phyloP scores from a whole-genome alignment of 2,888 invertebrate genomes.

The Cryptocephalus moraei region DNA sequence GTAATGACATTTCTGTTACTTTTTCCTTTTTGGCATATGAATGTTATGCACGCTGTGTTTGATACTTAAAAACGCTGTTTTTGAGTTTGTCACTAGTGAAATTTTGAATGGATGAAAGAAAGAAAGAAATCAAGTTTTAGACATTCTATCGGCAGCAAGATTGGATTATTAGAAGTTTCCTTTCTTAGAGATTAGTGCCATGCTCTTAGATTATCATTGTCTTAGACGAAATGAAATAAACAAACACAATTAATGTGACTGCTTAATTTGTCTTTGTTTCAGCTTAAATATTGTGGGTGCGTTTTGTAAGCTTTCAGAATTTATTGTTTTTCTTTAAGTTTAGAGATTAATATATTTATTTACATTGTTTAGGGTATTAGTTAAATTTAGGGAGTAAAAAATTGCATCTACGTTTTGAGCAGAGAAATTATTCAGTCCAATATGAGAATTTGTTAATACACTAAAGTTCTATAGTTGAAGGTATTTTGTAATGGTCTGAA shows the following conservation, averaged over 20 bases:
- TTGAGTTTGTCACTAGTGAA: too few relatives aligned
- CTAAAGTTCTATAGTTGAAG: too few relatives aligned
- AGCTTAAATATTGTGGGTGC: conserved; percentile 4
- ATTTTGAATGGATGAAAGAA: too few relatives aligned
- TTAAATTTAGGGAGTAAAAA: conserved; percentile 1
- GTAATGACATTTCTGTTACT: too few relatives aligned
- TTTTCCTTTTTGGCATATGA: too few relatives aligned
- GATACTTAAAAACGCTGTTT: too few relatives aligned
- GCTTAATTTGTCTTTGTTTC: conserved; percentile 2
- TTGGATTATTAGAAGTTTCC: too few relatives aligned
- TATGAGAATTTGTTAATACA: too few relatives aligned
- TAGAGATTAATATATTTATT: conserved; percentile 3
- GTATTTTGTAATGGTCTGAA: too few relatives aligned
- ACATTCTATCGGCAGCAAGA: too few relatives aligned
- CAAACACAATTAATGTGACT: conserved; percentile 1
- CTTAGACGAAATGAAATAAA: conserved; percentile 1
- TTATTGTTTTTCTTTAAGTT: conserved; percentile 1
- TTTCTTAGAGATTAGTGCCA: conserved; percentile 3
- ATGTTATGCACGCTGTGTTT: too few relatives aligned
- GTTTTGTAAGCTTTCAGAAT: conserved; percentile 3
- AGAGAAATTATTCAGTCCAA: neutral
- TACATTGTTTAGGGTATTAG: conserved; percentile 1
- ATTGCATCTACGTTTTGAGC: conserved; percentile 3
- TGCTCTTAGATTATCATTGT: conserved; percentile 5
- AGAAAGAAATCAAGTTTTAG: too few relatives aligned